Percentiles rank a stretch among this genome's conserved stretches.
phyloP scores from a whole-genome alignment of 2,888 invertebrate species.

The Leuctra nigra region DNA sequence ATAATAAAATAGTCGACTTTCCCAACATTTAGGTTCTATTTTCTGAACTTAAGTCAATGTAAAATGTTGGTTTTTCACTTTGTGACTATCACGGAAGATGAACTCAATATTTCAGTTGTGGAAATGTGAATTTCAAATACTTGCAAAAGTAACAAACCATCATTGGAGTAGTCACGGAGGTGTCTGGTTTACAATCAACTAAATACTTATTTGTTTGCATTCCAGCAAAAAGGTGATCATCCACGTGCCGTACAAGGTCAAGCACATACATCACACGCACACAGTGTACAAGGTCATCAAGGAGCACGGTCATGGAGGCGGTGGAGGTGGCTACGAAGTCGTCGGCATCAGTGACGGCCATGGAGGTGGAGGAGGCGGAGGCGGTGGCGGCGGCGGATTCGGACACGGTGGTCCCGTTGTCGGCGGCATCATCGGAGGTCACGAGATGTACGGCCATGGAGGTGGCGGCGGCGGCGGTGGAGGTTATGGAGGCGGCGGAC shows the following conservation, averaged over 20 bases:
- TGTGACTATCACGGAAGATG: too few species aligned
- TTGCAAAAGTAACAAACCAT: too few species aligned
- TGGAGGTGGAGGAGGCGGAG: conserved; percentile 52
- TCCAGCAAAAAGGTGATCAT: conserved; percentile 48
- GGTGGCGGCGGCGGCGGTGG: conserved; percentile 30
- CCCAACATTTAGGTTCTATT: too few species aligned
- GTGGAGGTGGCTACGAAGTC: conserved; percentile 37
- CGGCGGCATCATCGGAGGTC: conserved; percentile 22
- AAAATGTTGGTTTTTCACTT: too few species aligned
- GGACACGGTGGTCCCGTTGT: conserved; percentile 25
- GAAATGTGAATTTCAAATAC: too few species aligned
- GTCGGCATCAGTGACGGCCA: conserved; percentile 38
- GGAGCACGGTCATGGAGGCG: conserved; percentile 48
- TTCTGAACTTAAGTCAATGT: too few species aligned
- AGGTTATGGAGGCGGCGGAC: conserved; percentile 20
- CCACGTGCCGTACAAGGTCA: conserved; percentile 70
- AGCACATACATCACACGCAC: conserved; percentile 70
- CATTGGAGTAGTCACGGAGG: too few species aligned
- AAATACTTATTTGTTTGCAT: not conserved
- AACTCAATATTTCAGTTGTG: too few species aligned
- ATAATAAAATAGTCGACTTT: too few species aligned
- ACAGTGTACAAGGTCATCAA: conserved; percentile 69
- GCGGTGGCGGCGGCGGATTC: conserved; percentile 27
- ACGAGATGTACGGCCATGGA: conserved; percentile 25
- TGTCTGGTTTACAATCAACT: not conserved